A percentile compares a stretch with the other conserved stretches of the same genome.
Evolutionary conservation across 2,888 invertebrate species (phyloP).

Genomic region (Hypena proboscidalis): DNA sequence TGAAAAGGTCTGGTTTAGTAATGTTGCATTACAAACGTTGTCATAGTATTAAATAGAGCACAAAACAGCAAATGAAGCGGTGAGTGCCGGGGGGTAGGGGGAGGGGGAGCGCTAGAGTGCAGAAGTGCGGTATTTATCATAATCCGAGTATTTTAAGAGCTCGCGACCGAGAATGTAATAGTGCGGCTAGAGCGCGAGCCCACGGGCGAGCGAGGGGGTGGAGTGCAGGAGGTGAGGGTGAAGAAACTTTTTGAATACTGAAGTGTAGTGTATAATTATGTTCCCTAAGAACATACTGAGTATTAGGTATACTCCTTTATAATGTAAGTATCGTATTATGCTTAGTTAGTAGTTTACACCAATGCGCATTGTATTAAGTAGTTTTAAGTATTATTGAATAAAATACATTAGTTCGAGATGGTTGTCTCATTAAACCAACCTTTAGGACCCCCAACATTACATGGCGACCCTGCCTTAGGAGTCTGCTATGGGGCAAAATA

Average conservation of each 20-base stretch:
- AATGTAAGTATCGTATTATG: too few species aligned
- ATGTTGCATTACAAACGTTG: slow-evolving; percentile 16
- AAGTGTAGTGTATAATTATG: too few species aligned
- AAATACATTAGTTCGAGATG: too few species aligned
- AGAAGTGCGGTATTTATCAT: slow-evolving; percentile 33
- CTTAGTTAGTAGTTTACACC: too few species aligned
- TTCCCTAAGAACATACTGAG: too few species aligned
- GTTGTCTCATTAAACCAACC: too few species aligned
- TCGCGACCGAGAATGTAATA: slow-evolving; percentile 33
- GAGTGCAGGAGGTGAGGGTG: not conserved
- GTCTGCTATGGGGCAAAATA: too few species aligned
- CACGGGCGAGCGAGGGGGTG: not conserved
- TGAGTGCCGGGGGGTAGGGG: slow-evolving; percentile 9
- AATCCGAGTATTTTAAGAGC: slow-evolving; percentile 40
- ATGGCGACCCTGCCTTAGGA: too few species aligned
- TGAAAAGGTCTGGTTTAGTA: slow-evolving; percentile 15
- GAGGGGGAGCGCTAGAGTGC: slow-evolving; percentile 3
- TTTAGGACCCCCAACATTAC: too few species aligned
- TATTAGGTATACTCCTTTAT: too few species aligned
- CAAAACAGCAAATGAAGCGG: slow-evolving; percentile 28
- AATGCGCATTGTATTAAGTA: too few species aligned
- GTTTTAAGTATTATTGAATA: too few species aligned
- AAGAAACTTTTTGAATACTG: slow-evolving; percentile 34
- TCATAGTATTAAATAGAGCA: slow-evolving; percentile 27
- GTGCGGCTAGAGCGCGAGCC: slow-evolving; percentile 13